These are phyloP conservation scores for Siniperca chuatsi DNA, from an alignment of 2,113 vertebrate genomes.

Conservation along the genomic window DNA sequence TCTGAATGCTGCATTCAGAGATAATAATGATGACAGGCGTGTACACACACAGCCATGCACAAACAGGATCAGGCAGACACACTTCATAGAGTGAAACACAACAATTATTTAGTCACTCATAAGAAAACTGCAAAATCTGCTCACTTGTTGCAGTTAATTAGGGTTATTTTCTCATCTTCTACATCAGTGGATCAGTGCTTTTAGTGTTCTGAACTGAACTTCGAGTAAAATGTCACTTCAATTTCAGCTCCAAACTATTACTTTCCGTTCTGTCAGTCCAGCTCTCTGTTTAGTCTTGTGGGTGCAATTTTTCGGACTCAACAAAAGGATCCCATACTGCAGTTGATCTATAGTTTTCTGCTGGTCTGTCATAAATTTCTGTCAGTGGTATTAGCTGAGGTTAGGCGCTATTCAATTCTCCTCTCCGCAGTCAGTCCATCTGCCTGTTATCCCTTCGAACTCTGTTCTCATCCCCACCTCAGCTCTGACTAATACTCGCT, in stretches of 20 bases:
- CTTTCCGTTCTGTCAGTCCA: slow-evolving; percentile 44
- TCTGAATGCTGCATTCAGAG: slow-evolving; percentile 43
- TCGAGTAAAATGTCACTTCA: slow-evolving; percentile 16
- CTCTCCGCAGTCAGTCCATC: slow-evolving; percentile 78
- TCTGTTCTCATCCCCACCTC: slow-evolving; percentile 71
- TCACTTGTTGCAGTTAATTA: slow-evolving; percentile 33
- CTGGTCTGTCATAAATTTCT: slow-evolving; percentile 77
- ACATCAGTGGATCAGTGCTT: slow-evolving; percentile 5
- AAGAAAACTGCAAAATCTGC: background rate
- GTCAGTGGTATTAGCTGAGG: slow-evolving; percentile 75
- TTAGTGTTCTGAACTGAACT: slow-evolving; percentile 23
- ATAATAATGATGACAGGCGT: slow-evolving; percentile 43
- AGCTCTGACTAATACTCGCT: slow-evolving; percentile 64
- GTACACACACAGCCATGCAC: slow-evolving; percentile 20
- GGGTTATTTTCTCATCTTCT: slow-evolving; percentile 27
- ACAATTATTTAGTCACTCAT: background rate
- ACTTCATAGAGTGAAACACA: background rate
- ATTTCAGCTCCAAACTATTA: slow-evolving; percentile 29
- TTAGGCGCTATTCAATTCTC: slow-evolving; percentile 79
- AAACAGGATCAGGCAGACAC: slow-evolving; percentile 12
- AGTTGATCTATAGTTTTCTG: slow-evolving; percentile 76
- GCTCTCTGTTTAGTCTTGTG: slow-evolving; percentile 46
- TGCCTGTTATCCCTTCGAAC: slow-evolving; percentile 78
- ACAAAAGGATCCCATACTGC: slow-evolving; percentile 62
- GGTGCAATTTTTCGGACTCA: slow-evolving; percentile 70